Evolutionary conservation across 2,113 vertebrate species (phyloP), one percentile per base, ranked within the genome.

Genomic region (Aplodontia rufa): DNA sequence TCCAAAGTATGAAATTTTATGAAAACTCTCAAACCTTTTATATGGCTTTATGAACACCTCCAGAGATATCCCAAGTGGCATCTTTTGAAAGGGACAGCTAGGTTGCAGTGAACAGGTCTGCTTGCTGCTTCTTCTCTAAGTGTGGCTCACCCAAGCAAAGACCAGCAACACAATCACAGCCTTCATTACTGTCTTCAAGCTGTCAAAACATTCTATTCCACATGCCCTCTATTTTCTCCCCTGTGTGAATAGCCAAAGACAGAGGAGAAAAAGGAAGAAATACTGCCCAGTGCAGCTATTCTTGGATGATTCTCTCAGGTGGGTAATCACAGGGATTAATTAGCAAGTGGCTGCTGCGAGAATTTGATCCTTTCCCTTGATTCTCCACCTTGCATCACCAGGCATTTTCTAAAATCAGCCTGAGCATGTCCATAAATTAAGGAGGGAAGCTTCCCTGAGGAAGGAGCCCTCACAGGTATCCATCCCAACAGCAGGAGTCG

Each of bases 1-100:
- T 95, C 84, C 81, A 96, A 93, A 94, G 81, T 98, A 97, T 94
- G 91, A 60, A 92, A 74, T 91, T 95, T 98, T 96, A 96, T 96
- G 90, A 98, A 98, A 98, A 83, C 96, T 94, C 93, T 96, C 96
- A 96, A 30, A 92, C 96, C 19, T 91, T 79, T 90, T 60, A 66
- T 51, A 71, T 28, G 19, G 17, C 37, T 96, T 87, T 92, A 93
- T 89, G 83, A 76, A 95, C 78, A 93, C 12, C 93, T 97, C 81
- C 72, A 78, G 91, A 91, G 72, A 72, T 93, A 97, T 93, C 87
- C 72, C 35, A 96, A 92, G 51, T 10, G 72, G 49, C 94, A 81
- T 30, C 42, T 84, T 97, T 93, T 45, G 62, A 80, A 93, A 93
- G 85, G n/a, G 78, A 68, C 72, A 80, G 69, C n/a, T 80, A 92